Percentiles rank a stretch among this genome's conserved stretches.
Conservation (phyloP, 2,113 vertebrate genomes). For the Capreolus pygargus region DNA sequence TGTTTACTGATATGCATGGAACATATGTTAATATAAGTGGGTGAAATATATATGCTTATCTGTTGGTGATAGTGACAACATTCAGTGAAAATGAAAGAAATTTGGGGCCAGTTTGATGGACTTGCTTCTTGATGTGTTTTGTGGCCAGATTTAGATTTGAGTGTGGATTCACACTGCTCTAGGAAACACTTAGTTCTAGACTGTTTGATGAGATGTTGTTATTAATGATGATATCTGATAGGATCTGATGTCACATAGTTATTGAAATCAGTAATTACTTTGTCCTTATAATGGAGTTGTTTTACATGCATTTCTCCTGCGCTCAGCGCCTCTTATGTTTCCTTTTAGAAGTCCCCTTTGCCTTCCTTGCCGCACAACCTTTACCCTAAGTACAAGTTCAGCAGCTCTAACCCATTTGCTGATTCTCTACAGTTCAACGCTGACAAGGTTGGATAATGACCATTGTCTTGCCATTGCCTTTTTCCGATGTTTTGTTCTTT, state of each 20-base stretch:
- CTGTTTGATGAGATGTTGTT: neutral
- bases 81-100: neutral
- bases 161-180: neutral
- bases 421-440: slow-evolving; percentile 83
- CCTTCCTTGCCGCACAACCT: slow-evolving; percentile 85
- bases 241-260: neutral
- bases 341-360: slow-evolving; percentile 88
- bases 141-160: neutral
- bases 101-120: neutral
- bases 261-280: neutral
- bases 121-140: neutral
- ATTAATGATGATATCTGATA: neutral
- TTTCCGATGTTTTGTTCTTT: slow-evolving; percentile 55
- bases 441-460: slow-evolving; percentile 82
- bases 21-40: neutral
- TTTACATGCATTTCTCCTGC: slow-evolving; percentile 30
- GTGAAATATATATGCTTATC: neutral
- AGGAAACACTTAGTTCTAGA: neutral
- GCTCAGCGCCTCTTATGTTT: slow-evolving; percentile 79
- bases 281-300: slow-evolving; percentile 34
- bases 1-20: neutral
- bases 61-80: neutral
- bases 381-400: slow-evolving; percentile 83
- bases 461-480: slow-evolving; percentile 63
- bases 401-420: slow-evolving; percentile 89